Percentiles rank a stretch among this genome's conserved stretches.
phyloP scores from a whole-genome alignment of 2,113 vertebrate species.

The Pteronura brasiliensis region DNA sequence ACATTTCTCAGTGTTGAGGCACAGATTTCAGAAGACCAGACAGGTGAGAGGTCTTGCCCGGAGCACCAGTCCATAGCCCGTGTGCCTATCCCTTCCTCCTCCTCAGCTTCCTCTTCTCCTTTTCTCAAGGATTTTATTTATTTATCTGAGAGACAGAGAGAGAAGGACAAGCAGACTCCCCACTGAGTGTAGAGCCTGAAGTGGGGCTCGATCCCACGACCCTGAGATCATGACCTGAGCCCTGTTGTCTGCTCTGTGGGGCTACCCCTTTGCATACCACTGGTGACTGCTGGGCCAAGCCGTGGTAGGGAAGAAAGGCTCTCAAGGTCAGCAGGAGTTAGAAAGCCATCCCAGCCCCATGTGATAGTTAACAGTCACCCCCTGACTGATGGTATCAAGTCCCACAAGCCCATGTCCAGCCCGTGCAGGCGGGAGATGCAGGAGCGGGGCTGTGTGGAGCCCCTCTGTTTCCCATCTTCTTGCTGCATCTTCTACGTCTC shows the following conservation, averaged over 20 bases:
- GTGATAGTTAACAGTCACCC: background rate
- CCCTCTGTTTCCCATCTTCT: background rate
- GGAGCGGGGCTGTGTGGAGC: rapidly evolving
- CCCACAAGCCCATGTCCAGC: rapidly evolving
- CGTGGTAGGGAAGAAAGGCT: background rate
- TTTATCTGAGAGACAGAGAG: background rate
- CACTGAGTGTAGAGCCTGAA: background rate
- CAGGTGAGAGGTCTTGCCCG: background rate
- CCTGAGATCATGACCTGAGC: background rate
- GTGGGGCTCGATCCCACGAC: background rate
- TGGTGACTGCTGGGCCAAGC: rapidly evolving
- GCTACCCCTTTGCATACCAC: no score
- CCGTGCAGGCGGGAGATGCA: rapidly evolving
- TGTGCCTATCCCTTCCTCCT: background rate
- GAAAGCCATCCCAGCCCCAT: background rate
- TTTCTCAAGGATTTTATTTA: background rate
- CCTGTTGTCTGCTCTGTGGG: background rate
- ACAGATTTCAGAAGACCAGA: no score
- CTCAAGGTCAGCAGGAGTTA: background rate
- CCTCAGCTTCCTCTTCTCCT: background rate
- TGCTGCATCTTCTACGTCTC: background rate
- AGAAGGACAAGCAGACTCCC: background rate
- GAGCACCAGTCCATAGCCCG: background rate
- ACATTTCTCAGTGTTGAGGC: background rate
- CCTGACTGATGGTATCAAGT: background rate